Evolutionary conservation across 2,113 vertebrate species (phyloP), one percentile per base, ranked within the genome.

Genomic region (Uropsilus gracilis): DNA sequence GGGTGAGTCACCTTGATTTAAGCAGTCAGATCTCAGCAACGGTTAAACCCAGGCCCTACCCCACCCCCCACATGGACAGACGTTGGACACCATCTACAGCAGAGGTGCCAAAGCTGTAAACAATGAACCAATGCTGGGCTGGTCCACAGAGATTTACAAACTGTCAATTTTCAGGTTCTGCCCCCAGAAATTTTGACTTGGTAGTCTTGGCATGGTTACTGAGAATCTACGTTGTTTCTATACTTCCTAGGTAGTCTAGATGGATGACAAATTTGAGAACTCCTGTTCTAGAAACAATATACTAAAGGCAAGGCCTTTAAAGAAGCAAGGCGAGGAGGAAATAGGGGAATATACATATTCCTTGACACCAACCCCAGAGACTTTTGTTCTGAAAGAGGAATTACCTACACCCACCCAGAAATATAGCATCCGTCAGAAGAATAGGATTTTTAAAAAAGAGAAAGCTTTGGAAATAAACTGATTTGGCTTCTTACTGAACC

Each of bases 1-100:
- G 53, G 48, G 57, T 87, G 94, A 95, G 95, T 95, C 97, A 96
- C 95, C 93, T 97, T 80, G 88, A 81, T 92, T 82, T 72, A 71
- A 71, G 84, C 64, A 94, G 69, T 88, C 95, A 90, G 92, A 82
- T 94, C 24, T 61, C 48, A 2, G 82, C 12, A n/a, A 24, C 32
- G 34, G 13, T 28, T 57, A 46, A 32, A 13, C 42, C 46, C 39
- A 13, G 14, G 34, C 50, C 6, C 59, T 34, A 3, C 0, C 24
- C 16, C 39, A 42, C 12, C 12, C 64, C 26, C 2, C 9, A 55
- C n/a, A 34, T 5, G 30, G 86, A 44, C 69, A 50, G 55, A 68
- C 55, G 44, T 13, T 26, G 57, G 30, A 32, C 55, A 48, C 22
- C 89, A 28, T 12, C 69, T 34, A 39, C 8, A 55, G 37, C 1